A percentile compares a stretch with the other conserved stretches of the same genome.
phyloP scores from a whole-genome alignment of 1,140 invertebrate genomes.

The fruit fly (Drosophila melanogaster) region Release_6_plus_ISO1_MT NT_033777.3:5097501-5098000 shows the following conservation, averaged over 20 bases:
- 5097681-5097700: too few species aligned
- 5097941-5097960: constrained; percentile 14
- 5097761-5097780: background rate
- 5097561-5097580: constrained; percentile 77
- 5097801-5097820: background rate
- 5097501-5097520: constrained; percentile 81
- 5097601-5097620: constrained; percentile 39
- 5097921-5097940: constrained; percentile 1
- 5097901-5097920: background rate
- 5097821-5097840: background rate
- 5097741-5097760: background rate
- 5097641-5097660: background rate
- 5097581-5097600: constrained; percentile 19
- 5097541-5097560: constrained; percentile 76
- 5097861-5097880: constrained; percentile 4
- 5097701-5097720: too few species aligned
- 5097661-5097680: background rate
- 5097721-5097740: background rate
- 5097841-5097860: background rate
- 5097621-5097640: constrained; percentile 19
- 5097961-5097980: constrained; percentile 3
- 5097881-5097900: background rate
- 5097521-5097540: constrained; percentile 79
- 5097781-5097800: background rate
- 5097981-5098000: background rate